Conservation (phyloP, 2,797 vertebrate species). For the Oreortyx pictus region DNA sequence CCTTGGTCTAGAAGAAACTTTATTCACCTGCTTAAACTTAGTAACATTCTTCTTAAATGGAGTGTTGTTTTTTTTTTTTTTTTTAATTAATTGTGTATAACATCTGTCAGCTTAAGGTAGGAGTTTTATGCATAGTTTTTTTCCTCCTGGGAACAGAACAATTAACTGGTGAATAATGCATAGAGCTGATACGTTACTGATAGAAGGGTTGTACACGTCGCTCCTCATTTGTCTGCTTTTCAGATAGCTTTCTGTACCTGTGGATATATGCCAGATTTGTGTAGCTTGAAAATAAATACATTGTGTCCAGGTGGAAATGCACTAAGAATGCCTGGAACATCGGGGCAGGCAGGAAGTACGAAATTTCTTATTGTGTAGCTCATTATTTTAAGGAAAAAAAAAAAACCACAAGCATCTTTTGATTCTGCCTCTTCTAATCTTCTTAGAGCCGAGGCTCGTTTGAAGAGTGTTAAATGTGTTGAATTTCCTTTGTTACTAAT, state of each 20-base stretch:
- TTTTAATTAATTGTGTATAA: not conserved
- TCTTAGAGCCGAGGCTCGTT: not conserved
- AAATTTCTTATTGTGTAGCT: not conserved
- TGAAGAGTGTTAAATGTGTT: not conserved
- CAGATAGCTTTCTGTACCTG: not conserved
- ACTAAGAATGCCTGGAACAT: not conserved
- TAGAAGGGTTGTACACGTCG: not conserved
- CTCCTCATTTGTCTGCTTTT: not conserved
- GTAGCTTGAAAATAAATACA: not conserved
- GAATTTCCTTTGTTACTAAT: not conserved
- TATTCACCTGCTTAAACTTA: not conserved
- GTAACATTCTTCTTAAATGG: too few species aligned
- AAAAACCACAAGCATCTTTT: not conserved
- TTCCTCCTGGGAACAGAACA: not conserved
- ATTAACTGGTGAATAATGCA: not conserved
- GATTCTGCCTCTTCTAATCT: not conserved
- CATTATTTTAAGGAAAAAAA: not conserved
- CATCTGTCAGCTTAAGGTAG: not conserved
- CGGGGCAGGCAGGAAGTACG: not conserved
- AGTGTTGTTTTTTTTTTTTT: not conserved
- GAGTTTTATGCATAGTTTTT: not conserved
- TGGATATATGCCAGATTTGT: not conserved
- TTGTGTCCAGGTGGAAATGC: not conserved
- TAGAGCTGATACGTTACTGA: not conserved
- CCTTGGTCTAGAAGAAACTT: not conserved